Base-by-base conservation (phyloP, 2,797 vertebrate genomes). In the Nannoperca australis region DNA sequence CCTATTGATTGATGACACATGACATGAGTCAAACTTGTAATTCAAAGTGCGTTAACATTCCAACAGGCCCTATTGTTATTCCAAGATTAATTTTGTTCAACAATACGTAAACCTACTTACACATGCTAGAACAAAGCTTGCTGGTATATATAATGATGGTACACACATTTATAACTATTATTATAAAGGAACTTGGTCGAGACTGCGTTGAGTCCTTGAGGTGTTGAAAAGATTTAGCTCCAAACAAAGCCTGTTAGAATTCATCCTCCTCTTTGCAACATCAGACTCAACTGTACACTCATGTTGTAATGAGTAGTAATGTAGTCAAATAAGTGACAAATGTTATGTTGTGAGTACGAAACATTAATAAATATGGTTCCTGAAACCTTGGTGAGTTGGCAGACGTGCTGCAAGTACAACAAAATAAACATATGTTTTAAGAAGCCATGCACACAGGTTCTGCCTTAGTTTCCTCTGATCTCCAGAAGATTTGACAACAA, bases 1-100 rank as follows among this genome's bases (percentile, higher is more conserved):
- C 47, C 40, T n/a, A 54, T 11, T 73, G 70, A 73, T 51, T 53
- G 61, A 86, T 79, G 76, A 59, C 63, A 69, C 64, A 50, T 4
- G 22, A 61, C 30, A 27, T 32, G 60, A 78, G 24, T 60, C 27
- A 56, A 74, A 64, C 36, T 45, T 42, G 24, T 24, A 62, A 67
- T 65, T 68, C 34, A 44, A 49, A 17, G 44, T 55, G 42, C 76
- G 66, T 73, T 71, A 59, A 63, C 22, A 74, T 68, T 79, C 53
- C 51, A 71, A 27, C 42, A 53, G 61, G 66, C 18, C 38, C 79
- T 55, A n/a, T 22, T 64, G 70, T 69, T 76, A 73, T 61, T 78
- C 50, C 40, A 72, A 49, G 17, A 15, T 81, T 79, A 42, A 56
- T 34, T 65, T 70, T 73, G 58, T 64, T 60, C 56, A 63, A 74